Conservation (phyloP, 2,113 vertebrate genomes). For the Erythrolamprus reginae region DNA sequence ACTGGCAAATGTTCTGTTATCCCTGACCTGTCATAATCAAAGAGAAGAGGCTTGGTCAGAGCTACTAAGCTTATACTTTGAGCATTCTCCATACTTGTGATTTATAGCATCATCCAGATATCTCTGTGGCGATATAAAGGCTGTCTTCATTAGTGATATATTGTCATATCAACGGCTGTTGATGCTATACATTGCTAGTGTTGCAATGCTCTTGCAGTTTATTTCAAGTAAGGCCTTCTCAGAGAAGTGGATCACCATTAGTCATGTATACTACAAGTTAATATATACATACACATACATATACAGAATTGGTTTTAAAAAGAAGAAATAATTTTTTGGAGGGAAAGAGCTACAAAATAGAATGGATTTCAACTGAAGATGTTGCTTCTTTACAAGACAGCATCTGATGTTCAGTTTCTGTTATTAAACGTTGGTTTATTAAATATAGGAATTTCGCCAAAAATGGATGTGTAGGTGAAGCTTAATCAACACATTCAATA, state of each 20-base stretch:
- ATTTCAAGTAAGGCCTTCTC: background rate
- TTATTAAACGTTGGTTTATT: background rate
- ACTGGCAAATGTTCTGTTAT: background rate
- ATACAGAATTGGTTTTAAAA: background rate
- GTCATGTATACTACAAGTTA: background rate
- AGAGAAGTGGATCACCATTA: background rate
- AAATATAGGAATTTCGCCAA: background rate
- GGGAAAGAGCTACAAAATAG: background rate
- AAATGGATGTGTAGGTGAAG: background rate
- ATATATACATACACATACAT: background rate
- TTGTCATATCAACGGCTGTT: background rate
- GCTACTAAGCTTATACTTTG: background rate
- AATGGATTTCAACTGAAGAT: background rate
- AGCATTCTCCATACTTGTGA: background rate
- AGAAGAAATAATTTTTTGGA: background rate
- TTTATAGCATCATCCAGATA: background rate
- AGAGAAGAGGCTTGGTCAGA: background rate
- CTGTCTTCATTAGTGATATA: background rate
- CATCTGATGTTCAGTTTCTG: background rate
- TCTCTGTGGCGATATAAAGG: background rate
- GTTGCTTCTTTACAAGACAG: background rate
- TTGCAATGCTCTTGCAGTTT: background rate
- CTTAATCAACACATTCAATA: background rate
- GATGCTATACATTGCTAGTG: background rate
- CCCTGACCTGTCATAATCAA: background rate